These are phyloP conservation scores for Scomber scombrus DNA, from an alignment of 2,113 vertebrate species.

Conservation along the genomic window DNA sequence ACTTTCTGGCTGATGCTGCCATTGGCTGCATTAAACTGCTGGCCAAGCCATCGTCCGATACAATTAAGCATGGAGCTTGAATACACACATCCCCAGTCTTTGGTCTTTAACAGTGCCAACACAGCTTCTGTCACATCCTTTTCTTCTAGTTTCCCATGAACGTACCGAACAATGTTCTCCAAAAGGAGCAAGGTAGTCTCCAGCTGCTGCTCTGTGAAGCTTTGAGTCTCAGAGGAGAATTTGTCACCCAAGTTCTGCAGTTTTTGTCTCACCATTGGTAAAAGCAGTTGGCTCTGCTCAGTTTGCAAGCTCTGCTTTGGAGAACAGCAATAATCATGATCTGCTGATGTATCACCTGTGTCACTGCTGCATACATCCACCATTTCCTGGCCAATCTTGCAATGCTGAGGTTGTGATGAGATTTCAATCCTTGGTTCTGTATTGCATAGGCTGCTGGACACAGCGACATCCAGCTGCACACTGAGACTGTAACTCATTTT, in stretches of 20 bases:
- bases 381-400: background rate
- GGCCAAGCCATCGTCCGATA: constrained; percentile 85
- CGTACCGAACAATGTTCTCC: constrained; percentile 68
- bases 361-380: background rate
- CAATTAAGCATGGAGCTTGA: constrained; percentile 78
- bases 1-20: constrained; percentile 84
- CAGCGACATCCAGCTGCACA: constrained; percentile 62
- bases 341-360: constrained; percentile 58
- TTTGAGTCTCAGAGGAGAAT: constrained; percentile 35
- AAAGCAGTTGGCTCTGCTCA: background rate
- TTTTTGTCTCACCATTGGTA: constrained; percentile 57
- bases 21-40: constrained; percentile 84
- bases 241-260: constrained; percentile 68
- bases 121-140: constrained; percentile 67
- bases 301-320: constrained; percentile 21
- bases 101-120: constrained; percentile 74
- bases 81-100: constrained; percentile 75
- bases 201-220: constrained; percentile 59
- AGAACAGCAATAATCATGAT: constrained; percentile 84
- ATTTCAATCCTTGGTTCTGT: constrained; percentile 8
- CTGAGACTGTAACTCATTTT: constrained; percentile 79
- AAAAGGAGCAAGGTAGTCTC: constrained; percentile 70
- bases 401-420: background rate
- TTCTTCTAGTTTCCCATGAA: constrained; percentile 72
- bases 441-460: background rate